These are phyloP conservation scores for Pollimyrus isidori DNA, from an alignment of 2,113 vertebrate species.

Conservation along the genomic window DNA sequence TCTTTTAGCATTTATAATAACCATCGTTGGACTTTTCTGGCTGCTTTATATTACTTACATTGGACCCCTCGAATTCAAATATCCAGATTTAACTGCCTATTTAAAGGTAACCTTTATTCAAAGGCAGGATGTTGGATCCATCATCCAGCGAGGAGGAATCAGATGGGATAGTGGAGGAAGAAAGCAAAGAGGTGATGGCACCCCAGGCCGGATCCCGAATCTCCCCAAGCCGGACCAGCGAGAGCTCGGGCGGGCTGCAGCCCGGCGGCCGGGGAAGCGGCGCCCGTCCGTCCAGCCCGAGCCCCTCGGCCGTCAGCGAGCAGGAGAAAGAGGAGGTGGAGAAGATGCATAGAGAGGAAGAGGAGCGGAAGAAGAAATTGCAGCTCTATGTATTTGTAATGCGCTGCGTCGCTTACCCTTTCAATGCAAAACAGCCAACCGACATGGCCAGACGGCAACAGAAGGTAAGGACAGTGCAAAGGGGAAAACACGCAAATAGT, in stretches of 20 bases:
- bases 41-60: background rate
- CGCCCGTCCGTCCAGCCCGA: slow-evolving; percentile 74
- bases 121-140: slow-evolving; percentile 78
- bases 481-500: slow-evolving; percentile 1
- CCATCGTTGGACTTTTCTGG: background rate
- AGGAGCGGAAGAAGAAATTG: slow-evolving; percentile 91
- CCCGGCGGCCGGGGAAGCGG: slow-evolving; percentile 66
- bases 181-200: slow-evolving; percentile 79
- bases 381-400: slow-evolving; percentile 97
- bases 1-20: background rate
- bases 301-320: slow-evolving; percentile 87
- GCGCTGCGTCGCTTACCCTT: slow-evolving; percentile 92
- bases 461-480: slow-evolving; percentile 72
- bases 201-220: slow-evolving; percentile 74
- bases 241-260: slow-evolving; percentile 74
- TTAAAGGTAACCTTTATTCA: slow-evolving; percentile 9
- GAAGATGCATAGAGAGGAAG: slow-evolving; percentile 87
- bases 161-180: slow-evolving; percentile 86
- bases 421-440: slow-evolving; percentile 96
- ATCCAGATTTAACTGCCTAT: slow-evolving; percentile 1
- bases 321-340: slow-evolving; percentile 92
- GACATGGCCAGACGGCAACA: slow-evolving; percentile 97
- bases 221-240: slow-evolving; percentile 80
- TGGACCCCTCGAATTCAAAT: background rate
- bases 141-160: slow-evolving; percentile 95